phyloP scores from a whole-genome alignment of 2,797 vertebrate genomes.

The Poliocrania exsul region DNA sequence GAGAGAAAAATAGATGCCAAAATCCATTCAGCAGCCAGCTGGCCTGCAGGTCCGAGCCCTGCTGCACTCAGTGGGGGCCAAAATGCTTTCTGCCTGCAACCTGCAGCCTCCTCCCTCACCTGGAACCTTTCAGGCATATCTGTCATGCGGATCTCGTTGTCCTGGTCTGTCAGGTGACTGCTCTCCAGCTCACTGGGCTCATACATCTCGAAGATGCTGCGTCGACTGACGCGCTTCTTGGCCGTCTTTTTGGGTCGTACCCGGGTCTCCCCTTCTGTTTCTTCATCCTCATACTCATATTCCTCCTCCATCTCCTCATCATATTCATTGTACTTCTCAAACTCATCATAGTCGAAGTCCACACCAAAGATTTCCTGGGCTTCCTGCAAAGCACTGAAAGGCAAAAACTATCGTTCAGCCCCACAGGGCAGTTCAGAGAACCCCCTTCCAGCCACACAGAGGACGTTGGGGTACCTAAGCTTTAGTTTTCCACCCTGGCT shows the following conservation, averaged over 20 bases:
- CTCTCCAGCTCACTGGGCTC: conserved; percentile 98
- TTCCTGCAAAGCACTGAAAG: conserved; percentile 92
- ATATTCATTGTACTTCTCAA: conserved; percentile 91
- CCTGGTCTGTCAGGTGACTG: conserved; percentile 98
- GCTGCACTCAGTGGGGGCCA: not conserved
- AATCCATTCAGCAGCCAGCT: not conserved
- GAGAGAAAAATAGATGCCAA: not conserved
- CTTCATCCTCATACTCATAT: conserved; percentile 90
- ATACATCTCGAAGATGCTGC: conserved; percentile 98
- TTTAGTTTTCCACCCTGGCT: not conserved
- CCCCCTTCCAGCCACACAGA: not conserved
- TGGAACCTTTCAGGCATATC: conserved; percentile 99
- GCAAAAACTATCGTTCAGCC: not conserved
- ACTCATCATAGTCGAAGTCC: conserved; percentile 96
- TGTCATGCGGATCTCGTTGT: conserved; percentile 96
- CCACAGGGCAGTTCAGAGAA: not conserved
- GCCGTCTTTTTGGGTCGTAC: conserved; percentile 94
- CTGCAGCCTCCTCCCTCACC: conserved; percentile 71
- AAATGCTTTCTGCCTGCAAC: not conserved
- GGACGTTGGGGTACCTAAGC: not conserved
- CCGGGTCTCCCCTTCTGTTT: conserved; percentile 91
- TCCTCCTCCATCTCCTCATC: conserved; percentile 92
- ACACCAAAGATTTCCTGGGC: conserved; percentile 98
- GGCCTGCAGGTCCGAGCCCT: not conserved
- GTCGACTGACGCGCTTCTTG: conserved; percentile 92